Evolutionary conservation across 2,888 invertebrate species (phyloP), one percentile per base, ranked within the genome.

Genomic region (Plusia festucae): DNA sequence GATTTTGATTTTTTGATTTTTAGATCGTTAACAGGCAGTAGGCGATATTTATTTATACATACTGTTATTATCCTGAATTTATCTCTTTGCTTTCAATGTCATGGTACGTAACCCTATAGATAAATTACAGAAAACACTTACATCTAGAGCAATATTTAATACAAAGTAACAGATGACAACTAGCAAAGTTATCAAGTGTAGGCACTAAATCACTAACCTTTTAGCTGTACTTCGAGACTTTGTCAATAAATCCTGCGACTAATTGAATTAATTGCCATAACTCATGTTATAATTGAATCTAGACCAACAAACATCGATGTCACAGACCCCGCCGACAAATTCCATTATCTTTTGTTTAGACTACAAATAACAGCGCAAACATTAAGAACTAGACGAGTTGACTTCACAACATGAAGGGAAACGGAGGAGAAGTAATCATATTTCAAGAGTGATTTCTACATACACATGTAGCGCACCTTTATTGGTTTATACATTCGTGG

Each of bases 281-380:
- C 62, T 59, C 55, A 53, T 27, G 27, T 46, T 52, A 51, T 64
- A 68, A 64, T 64, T 61, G 30, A 64, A 73, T 68, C 53, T 40
- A 55, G 46, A 52, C 57, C 60, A 64, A 61, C 57, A 65, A 65
- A 54, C 59, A 54, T 22, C 24, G n/a, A 30, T 53, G 68, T 61
- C 65, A 32, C 34, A 34, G 51, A 34, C 49, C 59, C 58, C n/a
- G 40, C 22, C 61, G 49, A 51, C 30, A 52, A 55, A 78, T 44
- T 73, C 46, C 24, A 74, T 78, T 68, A 73, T 44, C 53, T 63
- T 57, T 22, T 68, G 57, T 77, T 77, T 60, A 53, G 16, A 16
- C 13, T 44, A 53, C 61, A 66, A 76, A 62, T 60, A 52, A 20
- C 18, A 1, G 44, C 40, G 32, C 64, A 56, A 76, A 71, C 58